These are phyloP conservation scores for Empis stercorea DNA, from an alignment of 2,888 invertebrate genomes.

Conservation along the genomic window DNA sequence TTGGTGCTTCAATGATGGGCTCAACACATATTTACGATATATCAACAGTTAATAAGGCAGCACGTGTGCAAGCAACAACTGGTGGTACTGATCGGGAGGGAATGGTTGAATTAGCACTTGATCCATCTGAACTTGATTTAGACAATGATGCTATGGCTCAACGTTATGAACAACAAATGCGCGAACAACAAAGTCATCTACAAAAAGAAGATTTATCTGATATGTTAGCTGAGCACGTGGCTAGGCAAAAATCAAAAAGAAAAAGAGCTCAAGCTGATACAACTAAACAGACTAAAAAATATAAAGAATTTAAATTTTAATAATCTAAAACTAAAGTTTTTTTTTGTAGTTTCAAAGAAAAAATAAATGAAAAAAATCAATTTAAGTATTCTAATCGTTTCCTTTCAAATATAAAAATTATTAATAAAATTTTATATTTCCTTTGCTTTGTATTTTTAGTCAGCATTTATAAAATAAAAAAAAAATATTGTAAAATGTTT, in stretches of 20 bases:
- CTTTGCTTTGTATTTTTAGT: too few species aligned
- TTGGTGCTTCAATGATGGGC: conserved; percentile 92
- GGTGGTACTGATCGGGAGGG: conserved; percentile 42
- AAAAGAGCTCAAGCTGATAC: conserved; percentile 85
- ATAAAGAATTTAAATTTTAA: conserved; percentile 96
- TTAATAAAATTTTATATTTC: too few species aligned
- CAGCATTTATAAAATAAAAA: too few species aligned
- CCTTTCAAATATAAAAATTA: too few species aligned
- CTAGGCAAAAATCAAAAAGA: conserved; percentile 89
- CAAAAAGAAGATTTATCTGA: conserved; percentile 93
- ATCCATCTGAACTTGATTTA: conserved; percentile 93
- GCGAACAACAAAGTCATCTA: conserved; percentile 79
- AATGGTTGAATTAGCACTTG: conserved; percentile 86
- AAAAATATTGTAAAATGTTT: too few species aligned
- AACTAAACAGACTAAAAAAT: conserved; percentile 81
- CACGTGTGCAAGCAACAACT: conserved; percentile 34
- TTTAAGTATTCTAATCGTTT: too few species aligned
- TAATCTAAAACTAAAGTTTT: neutral
- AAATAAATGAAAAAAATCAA: too few species aligned
- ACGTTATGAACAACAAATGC: conserved; percentile 89
- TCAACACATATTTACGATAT: conserved; percentile 98
- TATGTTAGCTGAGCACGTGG: conserved; percentile 97
- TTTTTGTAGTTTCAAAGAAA: too few species aligned
- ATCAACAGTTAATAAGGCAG: conserved; percentile 48
- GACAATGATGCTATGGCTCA: conserved; percentile 94